Conservation (phyloP, 2,888 invertebrate species). For the Himalopsyche japonica region DNA sequence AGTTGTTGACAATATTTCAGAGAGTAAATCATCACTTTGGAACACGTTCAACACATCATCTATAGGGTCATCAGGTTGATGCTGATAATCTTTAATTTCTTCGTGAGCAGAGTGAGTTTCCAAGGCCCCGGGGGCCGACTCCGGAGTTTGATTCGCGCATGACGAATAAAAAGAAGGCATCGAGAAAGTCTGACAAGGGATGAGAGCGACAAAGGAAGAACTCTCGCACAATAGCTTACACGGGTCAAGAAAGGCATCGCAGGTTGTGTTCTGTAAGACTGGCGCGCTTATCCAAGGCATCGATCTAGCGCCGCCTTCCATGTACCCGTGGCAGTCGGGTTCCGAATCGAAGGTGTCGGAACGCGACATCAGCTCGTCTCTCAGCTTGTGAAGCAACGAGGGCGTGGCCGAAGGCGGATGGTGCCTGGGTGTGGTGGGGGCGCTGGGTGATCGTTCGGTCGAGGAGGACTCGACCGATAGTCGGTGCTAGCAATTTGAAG, state of each 20-base stretch:
- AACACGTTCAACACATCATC: constrained; percentile 13
- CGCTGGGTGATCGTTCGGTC: constrained; percentile 22
- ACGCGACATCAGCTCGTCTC: constrained; percentile 36
- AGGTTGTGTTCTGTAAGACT: constrained; percentile 37
- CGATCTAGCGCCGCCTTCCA: neutral
- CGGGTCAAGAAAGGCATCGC: constrained; percentile 37
- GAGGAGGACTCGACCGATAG: constrained; percentile 48
- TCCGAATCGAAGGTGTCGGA: constrained; percentile 36
- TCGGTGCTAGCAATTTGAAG: constrained; percentile 60
- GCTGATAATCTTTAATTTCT: neutral
- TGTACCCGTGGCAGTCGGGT: neutral
- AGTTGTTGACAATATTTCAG: constrained; percentile 36
- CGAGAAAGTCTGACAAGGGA: constrained; percentile 33
- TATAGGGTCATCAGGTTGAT: neutral
- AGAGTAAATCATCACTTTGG: constrained; percentile 31
- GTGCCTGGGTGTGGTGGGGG: constrained; percentile 14
- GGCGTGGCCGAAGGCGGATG: neutral
- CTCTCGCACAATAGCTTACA: constrained; percentile 38
- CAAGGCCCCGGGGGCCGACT: neutral
- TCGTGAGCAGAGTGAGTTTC: neutral
- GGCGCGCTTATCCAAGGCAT: constrained; percentile 39
- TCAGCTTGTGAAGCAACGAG: constrained; percentile 11
- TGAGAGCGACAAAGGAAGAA: constrained; percentile 38
- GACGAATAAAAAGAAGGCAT: neutral
- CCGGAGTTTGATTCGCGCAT: neutral